Evolutionary conservation across 2,113 vertebrate genomes (phyloP).

Genomic region (Cyprinodon variegatus): DNA sequence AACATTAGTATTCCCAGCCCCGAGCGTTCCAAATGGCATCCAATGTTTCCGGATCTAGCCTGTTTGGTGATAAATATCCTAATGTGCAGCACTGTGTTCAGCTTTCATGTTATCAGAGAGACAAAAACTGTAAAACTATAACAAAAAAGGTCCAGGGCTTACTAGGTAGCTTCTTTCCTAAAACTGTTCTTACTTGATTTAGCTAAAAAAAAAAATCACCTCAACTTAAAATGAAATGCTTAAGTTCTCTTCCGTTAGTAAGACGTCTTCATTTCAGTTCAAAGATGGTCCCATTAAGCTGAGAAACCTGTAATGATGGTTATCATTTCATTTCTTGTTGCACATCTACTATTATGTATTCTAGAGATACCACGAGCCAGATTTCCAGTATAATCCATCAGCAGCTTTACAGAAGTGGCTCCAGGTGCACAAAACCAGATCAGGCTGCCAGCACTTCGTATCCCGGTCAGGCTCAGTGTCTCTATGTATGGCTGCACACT

Average conservation of each 20-base stretch:
- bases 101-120: no score
- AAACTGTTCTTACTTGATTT: no score
- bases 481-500: constrained; percentile 25
- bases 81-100: no score
- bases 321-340: constrained; percentile 11
- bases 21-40: no score
- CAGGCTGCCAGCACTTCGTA: constrained; percentile 39
- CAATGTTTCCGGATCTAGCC: no score
- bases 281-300: neutral
- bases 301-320: neutral
- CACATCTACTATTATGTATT: constrained; percentile 12
- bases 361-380: constrained; percentile 30
- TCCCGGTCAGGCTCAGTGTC: constrained; percentile 35
- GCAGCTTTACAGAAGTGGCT: constrained; percentile 34
- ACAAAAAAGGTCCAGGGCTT: no score
- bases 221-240: neutral
- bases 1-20: no score
- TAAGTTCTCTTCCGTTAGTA: neutral
- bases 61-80: no score
- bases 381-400: constrained; percentile 60
- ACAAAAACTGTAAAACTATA: no score
- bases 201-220: neutral
- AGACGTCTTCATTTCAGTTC: neutral
- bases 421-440: constrained; percentile 38
- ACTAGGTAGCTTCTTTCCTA: no score